Evolutionary conservation across 1,140 invertebrate genomes (phyloP).

Genomic region (Nixonia krombeini): DNA sequence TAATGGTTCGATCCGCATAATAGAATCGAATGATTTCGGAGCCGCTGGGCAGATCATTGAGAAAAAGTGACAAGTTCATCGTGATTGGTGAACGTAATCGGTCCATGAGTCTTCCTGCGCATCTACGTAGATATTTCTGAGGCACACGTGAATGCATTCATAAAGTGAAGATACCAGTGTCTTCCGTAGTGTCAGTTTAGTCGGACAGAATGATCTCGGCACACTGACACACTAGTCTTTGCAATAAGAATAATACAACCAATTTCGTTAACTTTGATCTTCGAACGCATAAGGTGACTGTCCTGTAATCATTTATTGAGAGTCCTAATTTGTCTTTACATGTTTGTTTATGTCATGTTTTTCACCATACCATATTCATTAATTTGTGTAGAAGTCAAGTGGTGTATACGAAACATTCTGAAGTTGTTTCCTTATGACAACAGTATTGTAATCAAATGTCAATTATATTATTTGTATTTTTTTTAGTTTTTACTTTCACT

Average conservation of each 20-base stretch:
- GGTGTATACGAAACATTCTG: background rate
- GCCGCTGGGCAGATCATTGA: background rate
- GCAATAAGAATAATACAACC: conserved; percentile 10
- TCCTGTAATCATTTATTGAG: conserved; percentile 1
- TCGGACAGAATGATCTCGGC: conserved; percentile 23
- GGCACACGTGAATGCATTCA: conserved; percentile 11
- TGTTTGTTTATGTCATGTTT: background rate
- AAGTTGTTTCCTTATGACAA: too few relatives aligned
- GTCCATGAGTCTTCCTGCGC: conserved; percentile 10
- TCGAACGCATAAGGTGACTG: conserved; percentile 18
- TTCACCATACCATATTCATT: background rate
- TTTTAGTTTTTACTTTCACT: background rate
- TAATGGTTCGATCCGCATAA: background rate
- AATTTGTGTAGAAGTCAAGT: background rate
- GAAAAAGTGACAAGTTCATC: conserved; percentile 12
- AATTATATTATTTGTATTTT: background rate
- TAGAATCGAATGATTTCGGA: too few relatives aligned
- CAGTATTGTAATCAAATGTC: too few relatives aligned
- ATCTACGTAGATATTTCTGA: conserved; percentile 2
- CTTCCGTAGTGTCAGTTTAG: conserved; percentile 18
- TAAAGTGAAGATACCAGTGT: conserved; percentile 6
- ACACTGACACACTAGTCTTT: conserved; percentile 18
- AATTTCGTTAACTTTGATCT: conserved; percentile 21
- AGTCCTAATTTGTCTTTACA: conserved; percentile 2
- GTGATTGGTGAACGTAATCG: conserved; percentile 10